Percentiles rank a stretch among this genome's conserved stretches.
Evolutionary conservation across 2,113 vertebrate species (phyloP).

Genomic region (Elephas maximus): DNA sequence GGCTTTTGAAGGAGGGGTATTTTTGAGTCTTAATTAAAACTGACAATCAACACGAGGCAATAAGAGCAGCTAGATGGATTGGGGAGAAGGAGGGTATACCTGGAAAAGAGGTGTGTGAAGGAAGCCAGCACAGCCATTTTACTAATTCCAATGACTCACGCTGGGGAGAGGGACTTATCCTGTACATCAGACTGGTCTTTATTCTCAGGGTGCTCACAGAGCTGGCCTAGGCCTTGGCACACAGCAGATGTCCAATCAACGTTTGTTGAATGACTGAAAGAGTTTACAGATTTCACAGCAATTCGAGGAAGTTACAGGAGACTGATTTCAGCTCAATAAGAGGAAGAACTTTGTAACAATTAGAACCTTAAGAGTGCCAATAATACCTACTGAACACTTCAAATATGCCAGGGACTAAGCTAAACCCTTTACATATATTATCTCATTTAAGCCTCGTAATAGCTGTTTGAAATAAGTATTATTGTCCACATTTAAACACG

Average conservation of each 20-base stretch:
- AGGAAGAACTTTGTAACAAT: background rate
- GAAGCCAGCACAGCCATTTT: background rate
- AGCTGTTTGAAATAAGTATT: no score
- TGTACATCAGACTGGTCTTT: background rate
- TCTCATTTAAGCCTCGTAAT: no score
- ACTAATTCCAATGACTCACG: background rate
- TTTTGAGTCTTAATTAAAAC: background rate
- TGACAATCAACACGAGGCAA: background rate
- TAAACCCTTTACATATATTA: background rate
- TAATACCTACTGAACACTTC: background rate
- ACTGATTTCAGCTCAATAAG: background rate
- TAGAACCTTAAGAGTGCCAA: background rate
- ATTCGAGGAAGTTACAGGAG: background rate
- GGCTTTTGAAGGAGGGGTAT: background rate
- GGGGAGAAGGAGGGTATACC: background rate
- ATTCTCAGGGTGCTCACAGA: background rate
- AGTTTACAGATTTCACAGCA: background rate
- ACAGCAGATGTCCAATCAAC: background rate
- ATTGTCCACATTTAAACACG: background rate
- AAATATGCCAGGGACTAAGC: background rate
- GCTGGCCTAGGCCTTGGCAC: background rate
- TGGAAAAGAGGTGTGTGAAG: background rate
- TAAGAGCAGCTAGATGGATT: background rate
- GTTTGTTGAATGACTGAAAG: background rate
- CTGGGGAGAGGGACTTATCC: background rate